A percentile compares a stretch with the other conserved stretches of the same genome.
phyloP scores from a whole-genome alignment of 1,140 invertebrate genomes.

The Bombyx mandarina region DNA sequence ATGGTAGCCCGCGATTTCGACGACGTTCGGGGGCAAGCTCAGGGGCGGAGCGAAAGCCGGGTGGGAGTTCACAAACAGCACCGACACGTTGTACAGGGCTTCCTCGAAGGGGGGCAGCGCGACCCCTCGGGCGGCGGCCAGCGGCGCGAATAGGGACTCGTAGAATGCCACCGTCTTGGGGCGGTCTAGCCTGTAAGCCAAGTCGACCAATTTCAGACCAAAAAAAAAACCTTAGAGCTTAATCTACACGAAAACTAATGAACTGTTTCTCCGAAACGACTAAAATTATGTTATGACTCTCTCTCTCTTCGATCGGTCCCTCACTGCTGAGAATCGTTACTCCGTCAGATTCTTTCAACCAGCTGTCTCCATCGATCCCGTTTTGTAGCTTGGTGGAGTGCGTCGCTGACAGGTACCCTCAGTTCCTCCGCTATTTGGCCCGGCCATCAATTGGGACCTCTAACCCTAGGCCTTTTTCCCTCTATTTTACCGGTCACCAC shows the following conservation, averaged over 20 bases:
- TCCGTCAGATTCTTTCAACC: no score
- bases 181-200: conserved; percentile 1
- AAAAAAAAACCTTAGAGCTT: not conserved
- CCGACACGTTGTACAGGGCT: conserved; percentile 42
- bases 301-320: no score
- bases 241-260: not conserved
- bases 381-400: no score
- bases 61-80: conserved; percentile 72
- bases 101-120: conserved; percentile 21
- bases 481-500: no score
- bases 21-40: conserved; percentile 70
- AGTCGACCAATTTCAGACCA: no score
- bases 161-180: not conserved
- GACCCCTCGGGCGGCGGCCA: conserved; percentile 33
- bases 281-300: not conserved
- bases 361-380: no score
- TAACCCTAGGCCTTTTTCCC: no score
- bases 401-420: no score
- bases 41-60: conserved; percentile 57
- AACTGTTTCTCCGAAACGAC: not conserved
- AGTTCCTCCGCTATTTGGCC: no score
- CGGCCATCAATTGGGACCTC: no score
- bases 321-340: not conserved
- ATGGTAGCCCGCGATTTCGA: conserved; percentile 71
- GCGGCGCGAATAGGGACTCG: conserved; percentile 18